Evolutionary conservation across 1,140 invertebrate genomes (phyloP).

Genomic region (Cydia pomonella): DNA sequence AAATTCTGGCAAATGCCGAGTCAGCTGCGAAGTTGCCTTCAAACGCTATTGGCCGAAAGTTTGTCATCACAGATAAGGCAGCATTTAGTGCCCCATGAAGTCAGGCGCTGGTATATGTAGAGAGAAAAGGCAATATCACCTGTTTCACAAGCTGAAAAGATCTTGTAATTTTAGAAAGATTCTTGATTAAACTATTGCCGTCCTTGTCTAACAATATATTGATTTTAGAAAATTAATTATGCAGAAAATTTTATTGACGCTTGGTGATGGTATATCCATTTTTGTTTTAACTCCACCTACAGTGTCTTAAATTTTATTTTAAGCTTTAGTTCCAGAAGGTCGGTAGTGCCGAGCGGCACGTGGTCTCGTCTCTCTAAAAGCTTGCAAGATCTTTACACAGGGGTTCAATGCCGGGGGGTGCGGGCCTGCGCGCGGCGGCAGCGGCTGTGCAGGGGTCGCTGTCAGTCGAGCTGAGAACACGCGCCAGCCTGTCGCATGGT

Average conservation of each 20-base stretch:
- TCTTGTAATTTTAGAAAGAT: constrained; percentile 14
- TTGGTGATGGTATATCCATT: constrained; percentile 4
- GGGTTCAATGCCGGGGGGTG: constrained; percentile 79
- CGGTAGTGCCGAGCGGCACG: background rate
- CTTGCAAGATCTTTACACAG: constrained; percentile 63
- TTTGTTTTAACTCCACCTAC: background rate
- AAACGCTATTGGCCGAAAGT: constrained; percentile 20
- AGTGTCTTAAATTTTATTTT: background rate
- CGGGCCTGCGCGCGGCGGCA: constrained; percentile 79
- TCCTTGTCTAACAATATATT: constrained; percentile 15
- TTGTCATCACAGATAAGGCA: constrained; percentile 29
- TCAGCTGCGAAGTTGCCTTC: constrained; percentile 6
- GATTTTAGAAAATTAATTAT: background rate
- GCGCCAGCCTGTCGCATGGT: constrained; percentile 58
- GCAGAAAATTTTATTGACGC: constrained; percentile 1
- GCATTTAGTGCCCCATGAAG: constrained; percentile 1
- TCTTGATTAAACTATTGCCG: constrained; percentile 9
- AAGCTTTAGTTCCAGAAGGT: constrained; percentile 7
- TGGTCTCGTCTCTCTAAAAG: constrained; percentile 51
- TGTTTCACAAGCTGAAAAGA: background rate
- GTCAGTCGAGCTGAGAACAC: constrained; percentile 73
- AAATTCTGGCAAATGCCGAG: constrained; percentile 23
- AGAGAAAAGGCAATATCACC: background rate
- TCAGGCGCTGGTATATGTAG: background rate
- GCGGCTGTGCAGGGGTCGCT: constrained; percentile 76